Evolutionary conservation across 2,797 vertebrate genomes (phyloP).

Genomic region (Thunnus albacares): DNA sequence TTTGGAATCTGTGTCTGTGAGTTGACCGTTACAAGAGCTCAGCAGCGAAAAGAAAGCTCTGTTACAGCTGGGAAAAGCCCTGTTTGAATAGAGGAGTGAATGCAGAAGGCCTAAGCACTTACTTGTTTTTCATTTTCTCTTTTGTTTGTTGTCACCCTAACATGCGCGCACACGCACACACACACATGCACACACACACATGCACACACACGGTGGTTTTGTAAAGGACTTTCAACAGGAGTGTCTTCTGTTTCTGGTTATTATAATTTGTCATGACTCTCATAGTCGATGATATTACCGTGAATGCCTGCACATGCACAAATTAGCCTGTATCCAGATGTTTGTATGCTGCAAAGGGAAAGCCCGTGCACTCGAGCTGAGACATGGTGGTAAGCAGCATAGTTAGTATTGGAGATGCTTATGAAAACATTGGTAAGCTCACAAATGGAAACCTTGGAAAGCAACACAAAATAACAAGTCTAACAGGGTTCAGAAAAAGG

Average conservation of each 20-base stretch:
- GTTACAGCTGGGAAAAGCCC: slow-evolving; percentile 68
- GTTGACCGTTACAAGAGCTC: slow-evolving; percentile 73
- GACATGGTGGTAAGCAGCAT: slow-evolving; percentile 32
- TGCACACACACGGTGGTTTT: not conserved
- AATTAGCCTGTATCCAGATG: slow-evolving; percentile 25
- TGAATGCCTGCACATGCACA: not conserved
- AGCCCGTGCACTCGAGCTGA: slow-evolving; percentile 12
- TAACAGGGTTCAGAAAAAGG: slow-evolving; percentile 36
- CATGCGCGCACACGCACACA: too few species aligned
- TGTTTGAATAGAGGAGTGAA: slow-evolving; percentile 65
- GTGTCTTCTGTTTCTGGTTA: slow-evolving; percentile 25
- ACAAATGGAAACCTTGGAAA: slow-evolving; percentile 49
- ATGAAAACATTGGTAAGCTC: slow-evolving; percentile 56
- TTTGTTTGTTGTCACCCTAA: slow-evolving; percentile 35
- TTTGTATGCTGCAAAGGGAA: slow-evolving; percentile 21
- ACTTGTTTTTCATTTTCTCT: slow-evolving; percentile 35
- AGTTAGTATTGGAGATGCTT: slow-evolving; percentile 48
- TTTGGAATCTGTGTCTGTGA: slow-evolving; percentile 76
- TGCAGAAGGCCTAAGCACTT: slow-evolving; percentile 40
- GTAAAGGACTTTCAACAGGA: slow-evolving; percentile 3
- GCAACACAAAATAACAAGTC: slow-evolving; percentile 38
- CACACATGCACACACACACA: too few species aligned
- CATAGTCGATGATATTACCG: slow-evolving; percentile 21
- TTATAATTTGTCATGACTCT: slow-evolving; percentile 7
- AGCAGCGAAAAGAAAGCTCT: slow-evolving; percentile 73